Evolutionary conservation across 2,113 vertebrate species (phyloP), one percentile per base, ranked within the genome.

Genomic region (Chloebia gouldiae): DNA sequence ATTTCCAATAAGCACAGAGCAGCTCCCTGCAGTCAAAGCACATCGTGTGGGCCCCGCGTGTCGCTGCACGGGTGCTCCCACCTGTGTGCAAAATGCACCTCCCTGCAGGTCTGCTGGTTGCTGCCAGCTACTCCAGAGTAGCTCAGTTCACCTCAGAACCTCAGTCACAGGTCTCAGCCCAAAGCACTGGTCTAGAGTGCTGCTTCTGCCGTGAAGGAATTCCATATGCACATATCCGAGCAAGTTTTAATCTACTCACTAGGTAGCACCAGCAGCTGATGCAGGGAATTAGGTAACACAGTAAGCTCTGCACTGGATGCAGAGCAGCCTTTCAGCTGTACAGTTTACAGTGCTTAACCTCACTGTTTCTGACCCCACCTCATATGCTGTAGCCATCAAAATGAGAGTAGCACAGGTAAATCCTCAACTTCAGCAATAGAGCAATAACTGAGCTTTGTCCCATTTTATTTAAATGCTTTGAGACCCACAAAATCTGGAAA

Each of bases 31-130:
- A 86, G 40, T 15, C 16, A 56, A 17, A 39, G 35, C 7, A 15
- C 4, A 4, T 21, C 5, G 8, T 8, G 40, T 44, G 22, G 89
- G 37, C 40, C n/a, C 33, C 16, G 18, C 0, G 4, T 6, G 21
- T 25, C 3, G 1, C 28, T 53, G 27, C 1, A 0, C 1, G 1
- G 65, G 45, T 20, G n/a, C 22, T 56, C 53, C 23, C 5, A 80
- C 17, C 42, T 11, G 5, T 33, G 22, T 3, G 1, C 11, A 10
- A 72, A 70, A 63, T 17, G 17, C 47, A 68, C 11, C 45, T 23
- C 24, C 9, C 4, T 40, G 35, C 10, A 71, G 15, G 47, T 63
- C 17, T 13, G 10, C 24, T 31, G 68, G 18, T 5, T 22, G 21
- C 50, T 82, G 16, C 33, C 68, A 81, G 9, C 25, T 16, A 45